Evolutionary conservation across 2,888 invertebrate genomes (phyloP).

Genomic region (Apodemia hepburni): DNA sequence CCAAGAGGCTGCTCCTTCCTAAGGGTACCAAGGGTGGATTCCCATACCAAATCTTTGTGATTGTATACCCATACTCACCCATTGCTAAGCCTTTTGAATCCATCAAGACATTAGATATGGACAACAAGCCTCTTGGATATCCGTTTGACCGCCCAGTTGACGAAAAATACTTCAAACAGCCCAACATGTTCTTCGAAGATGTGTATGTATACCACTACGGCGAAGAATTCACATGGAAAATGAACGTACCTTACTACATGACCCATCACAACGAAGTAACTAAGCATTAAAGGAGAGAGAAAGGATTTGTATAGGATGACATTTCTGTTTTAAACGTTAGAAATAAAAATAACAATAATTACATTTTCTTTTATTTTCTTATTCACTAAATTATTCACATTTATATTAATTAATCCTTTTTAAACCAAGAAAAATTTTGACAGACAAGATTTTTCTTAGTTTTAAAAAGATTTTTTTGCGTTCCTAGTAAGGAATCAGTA

Average conservation of each 20-base stretch:
- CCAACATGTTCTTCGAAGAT: slow-evolving; percentile 82
- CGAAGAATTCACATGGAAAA: slow-evolving; percentile 48
- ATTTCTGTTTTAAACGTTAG: slow-evolving; percentile 8
- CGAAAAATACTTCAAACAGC: slow-evolving; percentile 66
- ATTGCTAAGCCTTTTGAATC: slow-evolving; percentile 47
- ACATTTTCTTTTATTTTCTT: slow-evolving; percentile 10
- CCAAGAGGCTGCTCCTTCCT: slow-evolving; percentile 85
- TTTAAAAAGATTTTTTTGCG: too few species aligned
- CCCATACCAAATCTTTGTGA: slow-evolving; percentile 82
- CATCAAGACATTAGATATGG: slow-evolving; percentile 50
- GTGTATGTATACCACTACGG: slow-evolving; percentile 75
- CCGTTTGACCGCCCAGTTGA: slow-evolving; percentile 78
- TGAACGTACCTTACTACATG: slow-evolving; percentile 43
- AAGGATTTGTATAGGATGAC: slow-evolving; percentile 25
- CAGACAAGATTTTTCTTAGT: too few species aligned
- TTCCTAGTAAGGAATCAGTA: too few species aligned
- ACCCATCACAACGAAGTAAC: slow-evolving; percentile 39
- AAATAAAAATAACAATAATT: slow-evolving; percentile 12
- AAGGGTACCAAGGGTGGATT: slow-evolving; percentile 85
- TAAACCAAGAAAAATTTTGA: too few species aligned
- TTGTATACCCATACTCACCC: slow-evolving; percentile 76
- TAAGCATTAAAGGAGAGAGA: slow-evolving; percentile 42
- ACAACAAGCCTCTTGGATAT: slow-evolving; percentile 77
- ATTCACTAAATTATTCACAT: neutral
- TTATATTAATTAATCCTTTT: neutral